These are phyloP conservation scores for Spinus pinus DNA, from an alignment of 2,797 vertebrate species.

Conservation along the genomic window DNA sequence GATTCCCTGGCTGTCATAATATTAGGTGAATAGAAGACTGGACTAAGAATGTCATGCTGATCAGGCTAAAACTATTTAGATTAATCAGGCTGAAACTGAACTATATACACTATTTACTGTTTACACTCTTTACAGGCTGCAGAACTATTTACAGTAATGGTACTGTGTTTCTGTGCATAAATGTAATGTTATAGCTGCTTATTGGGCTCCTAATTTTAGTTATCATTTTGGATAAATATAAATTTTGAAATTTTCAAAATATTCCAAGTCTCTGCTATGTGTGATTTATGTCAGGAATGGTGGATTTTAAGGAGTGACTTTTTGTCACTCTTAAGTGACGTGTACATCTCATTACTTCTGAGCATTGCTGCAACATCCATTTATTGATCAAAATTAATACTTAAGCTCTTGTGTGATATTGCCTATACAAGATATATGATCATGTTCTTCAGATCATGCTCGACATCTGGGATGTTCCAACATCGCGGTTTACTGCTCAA, in stretches of 20 bases:
- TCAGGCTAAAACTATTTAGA: neutral
- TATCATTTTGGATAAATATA: neutral
- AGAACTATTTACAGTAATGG: neutral
- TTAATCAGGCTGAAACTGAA: neutral
- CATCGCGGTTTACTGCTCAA: neutral
- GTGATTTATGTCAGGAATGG: neutral
- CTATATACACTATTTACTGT: neutral
- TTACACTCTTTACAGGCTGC: neutral
- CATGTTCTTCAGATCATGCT: neutral
- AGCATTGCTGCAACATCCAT: neutral
- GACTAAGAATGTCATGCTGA: neutral
- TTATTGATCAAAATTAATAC: neutral
- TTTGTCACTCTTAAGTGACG: neutral
- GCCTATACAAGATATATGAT: neutral
- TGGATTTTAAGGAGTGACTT: neutral
- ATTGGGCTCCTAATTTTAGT: neutral
- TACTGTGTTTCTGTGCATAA: neutral
- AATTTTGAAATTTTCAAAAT: neutral
- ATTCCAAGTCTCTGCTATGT: neutral
- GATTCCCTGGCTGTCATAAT: neutral
- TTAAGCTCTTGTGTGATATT: neutral
- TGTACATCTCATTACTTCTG: neutral
- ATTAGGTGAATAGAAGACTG: neutral
- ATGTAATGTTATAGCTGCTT: neutral
- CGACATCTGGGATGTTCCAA: neutral